Conservation (phyloP, 2,113 vertebrate genomes). For the Nipponia nippon region DNA sequence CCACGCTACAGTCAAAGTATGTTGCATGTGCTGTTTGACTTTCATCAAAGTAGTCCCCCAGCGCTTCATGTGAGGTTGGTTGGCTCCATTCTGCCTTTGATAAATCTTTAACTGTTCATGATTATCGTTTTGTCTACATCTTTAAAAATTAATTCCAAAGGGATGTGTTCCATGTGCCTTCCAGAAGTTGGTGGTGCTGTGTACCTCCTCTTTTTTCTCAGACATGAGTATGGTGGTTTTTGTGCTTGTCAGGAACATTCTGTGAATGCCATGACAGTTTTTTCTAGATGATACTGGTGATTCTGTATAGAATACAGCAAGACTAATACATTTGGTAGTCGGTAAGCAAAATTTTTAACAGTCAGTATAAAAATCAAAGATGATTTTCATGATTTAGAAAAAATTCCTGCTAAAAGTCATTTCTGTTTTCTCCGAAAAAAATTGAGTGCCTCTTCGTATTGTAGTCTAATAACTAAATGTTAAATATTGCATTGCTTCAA, state of each 20-base stretch:
- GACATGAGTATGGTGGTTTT: background rate
- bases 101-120: background rate
- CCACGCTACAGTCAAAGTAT: background rate
- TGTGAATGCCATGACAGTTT: background rate
- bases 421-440: background rate
- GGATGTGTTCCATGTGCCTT: background rate
- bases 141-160: background rate
- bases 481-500: background rate
- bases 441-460: background rate
- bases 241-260: background rate
- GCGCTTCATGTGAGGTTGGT: background rate
- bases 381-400: background rate
- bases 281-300: background rate
- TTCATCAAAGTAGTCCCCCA: background rate
- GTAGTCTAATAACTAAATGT: background rate
- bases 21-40: fast-evolving
- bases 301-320: background rate
- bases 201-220: background rate
- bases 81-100: background rate
- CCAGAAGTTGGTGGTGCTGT: background rate
- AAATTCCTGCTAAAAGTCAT: background rate
- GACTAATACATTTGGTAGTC: background rate
- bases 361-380: background rate
- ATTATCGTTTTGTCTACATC: background rate
- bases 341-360: background rate